Conservation (phyloP, 2,113 vertebrate genomes). For the Dryoscopus gambensis region DNA sequence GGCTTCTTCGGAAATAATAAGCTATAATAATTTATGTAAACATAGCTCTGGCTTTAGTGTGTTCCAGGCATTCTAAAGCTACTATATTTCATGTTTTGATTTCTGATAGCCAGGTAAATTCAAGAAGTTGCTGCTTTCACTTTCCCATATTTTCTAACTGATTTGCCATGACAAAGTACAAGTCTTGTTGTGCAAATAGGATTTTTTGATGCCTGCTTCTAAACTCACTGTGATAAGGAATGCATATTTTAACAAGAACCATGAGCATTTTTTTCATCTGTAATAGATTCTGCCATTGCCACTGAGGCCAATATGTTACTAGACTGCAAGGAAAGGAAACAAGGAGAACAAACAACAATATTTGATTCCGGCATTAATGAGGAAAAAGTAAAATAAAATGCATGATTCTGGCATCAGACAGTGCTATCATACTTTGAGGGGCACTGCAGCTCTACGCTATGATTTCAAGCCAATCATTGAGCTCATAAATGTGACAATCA, state of each 20-base stretch:
- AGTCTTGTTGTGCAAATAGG: background rate
- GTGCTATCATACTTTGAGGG: background rate
- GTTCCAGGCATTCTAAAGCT: background rate
- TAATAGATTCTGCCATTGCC: background rate
- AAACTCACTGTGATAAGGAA: background rate
- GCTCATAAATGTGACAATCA: background rate
- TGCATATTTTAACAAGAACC: background rate
- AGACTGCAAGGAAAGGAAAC: background rate
- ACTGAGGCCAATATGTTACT: background rate
- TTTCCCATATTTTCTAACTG: background rate
- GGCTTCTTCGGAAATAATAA: background rate
- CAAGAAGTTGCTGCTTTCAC: background rate
- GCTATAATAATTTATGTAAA: background rate
- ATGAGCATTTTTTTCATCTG: background rate
- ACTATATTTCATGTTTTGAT: background rate
- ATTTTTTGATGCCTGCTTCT: background rate
- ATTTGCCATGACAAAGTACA: background rate
- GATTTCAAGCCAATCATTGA: background rate
- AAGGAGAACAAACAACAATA: background rate
- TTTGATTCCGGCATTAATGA: background rate
- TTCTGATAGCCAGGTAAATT: background rate
- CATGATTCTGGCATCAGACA: background rate
- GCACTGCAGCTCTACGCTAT: background rate
- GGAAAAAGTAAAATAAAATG: background rate
- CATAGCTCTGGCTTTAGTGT: background rate